Percentiles rank a stretch among this genome's conserved stretches.
Conservation (phyloP, 2,113 vertebrate species). For the Promerops cafer region DNA sequence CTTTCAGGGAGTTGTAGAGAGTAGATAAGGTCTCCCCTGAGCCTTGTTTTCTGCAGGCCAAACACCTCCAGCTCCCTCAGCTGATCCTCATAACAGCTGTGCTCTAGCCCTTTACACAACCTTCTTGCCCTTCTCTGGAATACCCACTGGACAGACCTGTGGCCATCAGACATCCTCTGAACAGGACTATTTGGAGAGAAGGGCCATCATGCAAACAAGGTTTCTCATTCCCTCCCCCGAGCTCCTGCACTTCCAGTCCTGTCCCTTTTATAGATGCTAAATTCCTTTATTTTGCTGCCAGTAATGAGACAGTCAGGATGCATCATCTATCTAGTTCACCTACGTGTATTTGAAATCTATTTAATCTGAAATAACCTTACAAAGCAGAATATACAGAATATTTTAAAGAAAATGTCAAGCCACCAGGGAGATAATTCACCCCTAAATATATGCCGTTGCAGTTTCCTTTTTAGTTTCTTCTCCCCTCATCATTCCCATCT, state of each 20-base stretch:
- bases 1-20: not conserved
- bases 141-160: not conserved
- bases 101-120: not conserved
- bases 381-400: not conserved
- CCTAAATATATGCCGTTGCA: not conserved
- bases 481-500: not conserved
- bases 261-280: not conserved
- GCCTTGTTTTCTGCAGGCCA: not conserved
- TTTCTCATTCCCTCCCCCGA: not conserved
- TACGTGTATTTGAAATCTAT: not conserved
- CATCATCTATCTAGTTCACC: not conserved
- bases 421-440: not conserved
- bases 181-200: not conserved
- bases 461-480: not conserved
- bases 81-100: not conserved
- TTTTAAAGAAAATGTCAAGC: not conserved
- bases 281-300: not conserved
- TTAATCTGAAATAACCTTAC: not conserved
- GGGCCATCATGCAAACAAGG: accelerated
- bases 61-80: not conserved
- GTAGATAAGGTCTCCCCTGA: not conserved
- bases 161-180: not conserved
- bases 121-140: not conserved
- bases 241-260: accelerated
- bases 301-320: not conserved